Evolutionary conservation across 2,113 vertebrate species (phyloP).

Genomic region (Tichodroma muraria): DNA sequence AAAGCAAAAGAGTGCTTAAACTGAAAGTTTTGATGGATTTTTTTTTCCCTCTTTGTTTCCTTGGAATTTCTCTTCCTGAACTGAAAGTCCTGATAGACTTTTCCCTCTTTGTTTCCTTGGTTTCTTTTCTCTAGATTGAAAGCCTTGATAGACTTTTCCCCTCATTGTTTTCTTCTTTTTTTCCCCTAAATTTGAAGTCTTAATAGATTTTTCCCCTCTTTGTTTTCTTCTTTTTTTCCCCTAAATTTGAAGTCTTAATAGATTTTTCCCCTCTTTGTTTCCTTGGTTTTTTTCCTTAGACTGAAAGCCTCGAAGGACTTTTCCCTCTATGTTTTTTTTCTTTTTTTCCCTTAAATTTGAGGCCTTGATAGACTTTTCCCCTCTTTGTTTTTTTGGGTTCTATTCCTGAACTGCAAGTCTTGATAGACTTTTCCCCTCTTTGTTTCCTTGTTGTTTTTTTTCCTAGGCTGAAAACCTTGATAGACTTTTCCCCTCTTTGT

Average conservation of each 20-base stretch:
- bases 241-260: background rate
- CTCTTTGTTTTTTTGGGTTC: background rate
- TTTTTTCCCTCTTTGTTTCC: background rate
- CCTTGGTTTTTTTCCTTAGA: background rate
- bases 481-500: too few species aligned
- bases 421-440: background rate
- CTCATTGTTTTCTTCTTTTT: background rate
- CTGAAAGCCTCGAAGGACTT: background rate
- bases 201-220: background rate
- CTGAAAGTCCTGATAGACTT: background rate
- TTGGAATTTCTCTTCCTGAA: too few species aligned
- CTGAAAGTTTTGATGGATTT: background rate
- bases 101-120: background rate
- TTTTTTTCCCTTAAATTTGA: background rate
- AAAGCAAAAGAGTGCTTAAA: background rate
- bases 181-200: background rate
- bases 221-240: too few species aligned
- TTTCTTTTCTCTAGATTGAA: background rate
- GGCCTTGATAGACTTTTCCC: background rate
- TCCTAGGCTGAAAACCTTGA: too few species aligned
- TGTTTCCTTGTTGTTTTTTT: too few species aligned
- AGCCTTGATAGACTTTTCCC: background rate
- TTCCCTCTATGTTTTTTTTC: background rate
- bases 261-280: background rate
- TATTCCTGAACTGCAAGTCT: background rate